Evolutionary conservation across 2,888 invertebrate species (phyloP), one percentile per base, ranked within the genome.

Genomic region (Cerceris rybyensis): DNA sequence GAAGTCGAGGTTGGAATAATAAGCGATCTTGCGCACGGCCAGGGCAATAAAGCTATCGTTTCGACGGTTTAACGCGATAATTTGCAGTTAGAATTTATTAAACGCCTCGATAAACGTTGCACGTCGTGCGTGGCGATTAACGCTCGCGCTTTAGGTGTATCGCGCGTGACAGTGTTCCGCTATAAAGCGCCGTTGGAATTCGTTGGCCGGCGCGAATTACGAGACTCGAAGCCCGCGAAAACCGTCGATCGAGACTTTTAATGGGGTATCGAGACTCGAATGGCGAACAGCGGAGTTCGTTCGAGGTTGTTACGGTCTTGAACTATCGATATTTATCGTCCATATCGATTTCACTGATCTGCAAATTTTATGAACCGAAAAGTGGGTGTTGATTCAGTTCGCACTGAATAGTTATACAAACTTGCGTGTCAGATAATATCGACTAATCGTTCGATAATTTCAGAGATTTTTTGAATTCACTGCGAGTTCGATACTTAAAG

Each of bases 121-220:
- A 80, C 80, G 80, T 71, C 66, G 75, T 67, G 65, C 58, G 14
- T 61, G 60, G n/a, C 75, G 80, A 80, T 75, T 75, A 80, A 81
- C 81, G 70, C 70, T 71, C 80, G 75, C 66, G 75, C 70, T 60
- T 13, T 63, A 28, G 28, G 28, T 17, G 67, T 69, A 71, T 69
- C 75, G 75, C 75, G 81, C 81, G 80, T 75, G 81, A 81, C 72
- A 54, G 68, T 67, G 72, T 76, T 77, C 70, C 81, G 72, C 54
- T 81, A 77, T 69, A 69, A 75, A 67, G 75, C 16, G 43, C 39
- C 63, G 58, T 14, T n/a, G 69, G 55, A 50, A 74, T 64, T 64
- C 69, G 79, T 49, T 67, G 17, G 64, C 49, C 9, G 17, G 50
- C 67, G 69, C 79, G 68, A 79, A 79, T 79, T 70, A 75, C 69